Evolutionary conservation across 2,888 invertebrate genomes (phyloP).

Genomic region (Glyphotaelius pellucidus): DNA sequence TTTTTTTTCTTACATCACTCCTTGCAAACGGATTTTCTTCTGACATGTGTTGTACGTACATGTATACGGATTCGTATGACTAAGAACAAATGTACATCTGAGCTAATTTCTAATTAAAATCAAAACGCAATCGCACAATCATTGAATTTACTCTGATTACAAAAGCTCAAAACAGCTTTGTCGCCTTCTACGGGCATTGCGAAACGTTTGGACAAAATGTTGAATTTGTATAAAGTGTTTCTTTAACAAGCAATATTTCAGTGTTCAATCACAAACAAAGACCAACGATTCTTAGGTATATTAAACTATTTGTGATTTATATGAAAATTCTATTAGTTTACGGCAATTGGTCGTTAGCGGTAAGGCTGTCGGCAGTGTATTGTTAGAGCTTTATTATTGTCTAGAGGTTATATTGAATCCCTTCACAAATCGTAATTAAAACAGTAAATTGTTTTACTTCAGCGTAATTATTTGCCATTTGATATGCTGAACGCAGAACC

Average conservation of each 20-base stretch:
- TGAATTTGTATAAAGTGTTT: background rate
- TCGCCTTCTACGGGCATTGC: background rate
- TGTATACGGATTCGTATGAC: no score
- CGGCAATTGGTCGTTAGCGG: slow-evolving; percentile 15
- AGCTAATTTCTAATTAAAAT: background rate
- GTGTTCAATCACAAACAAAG: background rate
- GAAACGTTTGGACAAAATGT: background rate
- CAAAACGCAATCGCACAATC: background rate
- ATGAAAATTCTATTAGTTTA: background rate
- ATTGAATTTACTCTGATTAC: background rate
- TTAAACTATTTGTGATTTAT: background rate
- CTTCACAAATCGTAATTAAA: slow-evolving; percentile 47
- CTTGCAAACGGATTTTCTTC: no score
- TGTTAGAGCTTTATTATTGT: slow-evolving; percentile 25
- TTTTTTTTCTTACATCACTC: no score
- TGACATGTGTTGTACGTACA: no score
- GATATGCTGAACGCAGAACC: slow-evolving; percentile 5
- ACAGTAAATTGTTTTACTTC: slow-evolving; percentile 12
- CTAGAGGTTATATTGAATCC: slow-evolving; percentile 29
- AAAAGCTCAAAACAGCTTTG: background rate
- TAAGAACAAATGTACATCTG: no score
- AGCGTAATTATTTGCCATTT: slow-evolving; percentile 36
- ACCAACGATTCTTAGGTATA: background rate
- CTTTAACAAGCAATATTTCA: background rate
- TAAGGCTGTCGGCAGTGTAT: background rate